A percentile compares a stretch with the other conserved stretches of the same genome.
Conservation (phyloP, 2,113 vertebrate species). For the Cephalopholis sonnerati region DNA sequence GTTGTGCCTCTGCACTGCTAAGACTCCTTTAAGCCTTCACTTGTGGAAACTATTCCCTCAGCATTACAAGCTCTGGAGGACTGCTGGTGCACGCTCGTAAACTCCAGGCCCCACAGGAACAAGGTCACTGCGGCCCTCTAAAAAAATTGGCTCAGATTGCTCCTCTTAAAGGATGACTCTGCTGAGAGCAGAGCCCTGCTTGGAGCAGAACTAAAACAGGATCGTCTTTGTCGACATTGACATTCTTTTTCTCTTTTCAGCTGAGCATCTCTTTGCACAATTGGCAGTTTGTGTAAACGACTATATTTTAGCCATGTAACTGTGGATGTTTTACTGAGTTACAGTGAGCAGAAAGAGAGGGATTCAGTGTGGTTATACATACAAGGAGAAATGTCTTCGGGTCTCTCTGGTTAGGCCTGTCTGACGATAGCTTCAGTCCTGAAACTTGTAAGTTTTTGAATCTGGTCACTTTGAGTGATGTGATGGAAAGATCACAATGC, state of each 20-base stretch:
- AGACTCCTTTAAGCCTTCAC: slow-evolving; percentile 29
- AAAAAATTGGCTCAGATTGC: slow-evolving; percentile 15
- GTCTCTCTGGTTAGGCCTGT: not conserved
- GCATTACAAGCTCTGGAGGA: slow-evolving; percentile 58
- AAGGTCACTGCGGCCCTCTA: slow-evolving; percentile 66
- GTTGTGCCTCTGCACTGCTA: slow-evolving; percentile 20
- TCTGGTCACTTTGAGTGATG: too few species aligned
- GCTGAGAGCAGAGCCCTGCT: not conserved
- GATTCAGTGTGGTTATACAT: not conserved
- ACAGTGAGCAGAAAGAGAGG: not conserved
- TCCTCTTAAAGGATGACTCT: slow-evolving; percentile 1
- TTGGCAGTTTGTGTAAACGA: too few species aligned
- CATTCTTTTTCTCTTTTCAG: not conserved
- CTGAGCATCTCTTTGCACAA: not conserved
- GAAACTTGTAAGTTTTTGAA: not conserved
- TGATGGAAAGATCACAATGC: not conserved
- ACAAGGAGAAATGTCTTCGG: not conserved
- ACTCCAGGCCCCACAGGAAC: slow-evolving; percentile 76
- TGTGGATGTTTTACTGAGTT: not conserved
- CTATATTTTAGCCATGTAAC: not conserved
- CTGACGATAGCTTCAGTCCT: not conserved
- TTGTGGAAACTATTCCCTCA: slow-evolving; percentile 73
- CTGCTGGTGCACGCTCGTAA: slow-evolving; percentile 63
- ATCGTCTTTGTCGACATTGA: not conserved
- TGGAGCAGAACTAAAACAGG: not conserved